Conservation (phyloP, 2,888 invertebrate species). For the Sarcophaga rosellei region DNA sequence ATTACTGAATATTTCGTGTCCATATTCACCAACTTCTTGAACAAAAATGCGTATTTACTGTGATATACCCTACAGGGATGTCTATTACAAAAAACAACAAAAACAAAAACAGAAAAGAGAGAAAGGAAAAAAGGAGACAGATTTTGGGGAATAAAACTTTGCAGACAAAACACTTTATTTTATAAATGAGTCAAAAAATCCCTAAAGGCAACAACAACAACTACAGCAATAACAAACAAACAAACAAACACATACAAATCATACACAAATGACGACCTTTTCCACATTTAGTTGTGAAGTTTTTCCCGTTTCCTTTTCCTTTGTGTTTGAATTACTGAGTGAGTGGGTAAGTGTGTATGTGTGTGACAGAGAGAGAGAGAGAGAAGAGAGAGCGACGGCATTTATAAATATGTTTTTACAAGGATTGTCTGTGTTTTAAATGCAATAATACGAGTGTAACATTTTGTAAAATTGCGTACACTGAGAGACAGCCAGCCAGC, state of each 20-base stretch:
- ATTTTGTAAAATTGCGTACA: constrained; percentile 59
- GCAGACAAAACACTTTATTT: constrained; percentile 70
- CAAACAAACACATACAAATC: constrained; percentile 56
- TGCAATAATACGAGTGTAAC: constrained; percentile 29
- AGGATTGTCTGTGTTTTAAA: constrained; percentile 14
- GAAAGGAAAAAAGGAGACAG: constrained; percentile 18
- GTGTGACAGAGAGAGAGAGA: no score
- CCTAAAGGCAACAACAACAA: constrained; percentile 66
- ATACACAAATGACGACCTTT: constrained; percentile 60
- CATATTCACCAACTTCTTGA: no score
- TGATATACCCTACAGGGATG: constrained; percentile 12
- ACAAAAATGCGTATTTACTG: not conserved
- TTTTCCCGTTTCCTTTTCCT: not conserved
- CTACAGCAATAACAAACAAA: not conserved
- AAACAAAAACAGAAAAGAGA: not conserved
- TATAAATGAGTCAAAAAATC: constrained; percentile 68
- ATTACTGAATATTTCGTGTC: no score
- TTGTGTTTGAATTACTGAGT: not conserved
- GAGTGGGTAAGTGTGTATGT: constrained; percentile 14
- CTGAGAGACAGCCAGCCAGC: constrained; percentile 13
- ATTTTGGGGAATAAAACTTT: constrained; percentile 69
- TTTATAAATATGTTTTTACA: no score
- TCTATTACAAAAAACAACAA: constrained; percentile 1
- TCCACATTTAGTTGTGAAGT: constrained; percentile 35
- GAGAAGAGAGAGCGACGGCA: no score